Conservation (phyloP, 2,797 vertebrate species). For the Synanceia verrucosa region DNA sequence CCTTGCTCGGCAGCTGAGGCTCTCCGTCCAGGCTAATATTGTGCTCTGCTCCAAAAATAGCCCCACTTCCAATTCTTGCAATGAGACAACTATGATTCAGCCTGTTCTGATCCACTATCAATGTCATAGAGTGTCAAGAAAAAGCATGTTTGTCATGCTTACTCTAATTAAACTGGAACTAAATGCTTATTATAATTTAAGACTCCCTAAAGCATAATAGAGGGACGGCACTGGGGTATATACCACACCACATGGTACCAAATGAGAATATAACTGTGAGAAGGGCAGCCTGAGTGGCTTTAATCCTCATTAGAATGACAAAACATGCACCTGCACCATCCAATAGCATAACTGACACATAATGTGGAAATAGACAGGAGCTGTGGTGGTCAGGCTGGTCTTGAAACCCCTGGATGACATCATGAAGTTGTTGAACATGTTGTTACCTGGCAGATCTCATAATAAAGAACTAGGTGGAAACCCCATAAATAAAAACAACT, state of each 20-base stretch:
- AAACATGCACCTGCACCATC: conserved; percentile 45
- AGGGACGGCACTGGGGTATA: not conserved
- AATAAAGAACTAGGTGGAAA: not conserved
- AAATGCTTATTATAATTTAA: not conserved
- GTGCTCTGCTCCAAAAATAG: conserved; percentile 65
- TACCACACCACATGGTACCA: not conserved
- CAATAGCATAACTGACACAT: conserved; percentile 4
- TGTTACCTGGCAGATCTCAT: conserved; percentile 15
- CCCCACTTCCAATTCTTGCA: conserved; percentile 35
- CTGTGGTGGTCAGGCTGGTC: conserved; percentile 5
- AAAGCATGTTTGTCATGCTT: conserved; percentile 7
- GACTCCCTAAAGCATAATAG: not conserved
- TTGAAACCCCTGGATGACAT: conserved; percentile 41
- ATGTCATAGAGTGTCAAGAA: conserved; percentile 7
- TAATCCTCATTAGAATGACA: conserved; percentile 36
- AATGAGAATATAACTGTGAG: not conserved
- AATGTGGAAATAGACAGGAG: not conserved
- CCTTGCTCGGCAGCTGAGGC: conserved; percentile 58
- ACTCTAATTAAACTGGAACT: not conserved
- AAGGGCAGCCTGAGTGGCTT: not conserved
- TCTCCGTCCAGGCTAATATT: conserved; percentile 45
- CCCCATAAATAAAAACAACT: conserved; percentile 3
- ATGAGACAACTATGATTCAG: conserved; percentile 18
- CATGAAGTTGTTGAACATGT: conserved; percentile 45
- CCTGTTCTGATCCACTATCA: conserved; percentile 32